Evolutionary conservation across 2,888 invertebrate genomes (phyloP), one percentile per base, ranked within the genome.

Genomic region (Phengaris arion): DNA sequence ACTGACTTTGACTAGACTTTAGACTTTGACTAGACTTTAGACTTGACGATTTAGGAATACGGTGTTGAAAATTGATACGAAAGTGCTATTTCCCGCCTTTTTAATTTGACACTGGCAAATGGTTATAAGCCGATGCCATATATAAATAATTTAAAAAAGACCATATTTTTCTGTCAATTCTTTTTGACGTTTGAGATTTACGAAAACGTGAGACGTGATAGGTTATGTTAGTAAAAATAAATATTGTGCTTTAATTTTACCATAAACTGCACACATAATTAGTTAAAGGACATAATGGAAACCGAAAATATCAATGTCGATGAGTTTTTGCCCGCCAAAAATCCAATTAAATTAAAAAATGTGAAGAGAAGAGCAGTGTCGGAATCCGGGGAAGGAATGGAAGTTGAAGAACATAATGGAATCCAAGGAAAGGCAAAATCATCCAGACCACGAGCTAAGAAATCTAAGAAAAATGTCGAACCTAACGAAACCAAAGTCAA

Each of bases 321-420:
- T 45, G 92, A 94, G 77, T 95, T 95, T 81, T 82, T 94, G 76
- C 94, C 94, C 2, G 91, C 92, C 10, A 94, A 94, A 82, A 92
- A 94, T 59, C 85, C 94, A 0, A 84, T 92, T 75, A 92, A 87
- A 80, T 80, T 89, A 15, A 89, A 91, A 82, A 95, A 95, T 88
- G 84, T 89, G 3, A 95, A 95, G 83, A 87, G 95, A 79, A 87
- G 89, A 83, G 89, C 90, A 2, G 85, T 90, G 22, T 89, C 94
- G 0, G 91, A 93, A 80, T 91, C 90, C 78, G 94, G 94, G 69
- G 93, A 92, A 78, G 89, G 87, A 74, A 96, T 96, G 96, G 95
- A 96, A 85, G 94, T 96, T 1, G 97, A 96, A 77, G 93, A 93
- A 76, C 94, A 95, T 52, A 95, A 95, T 83, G 96, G 95, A 3